Conservation (phyloP, 2,888 invertebrate species). For the Aleiodes testaceus region DNA sequence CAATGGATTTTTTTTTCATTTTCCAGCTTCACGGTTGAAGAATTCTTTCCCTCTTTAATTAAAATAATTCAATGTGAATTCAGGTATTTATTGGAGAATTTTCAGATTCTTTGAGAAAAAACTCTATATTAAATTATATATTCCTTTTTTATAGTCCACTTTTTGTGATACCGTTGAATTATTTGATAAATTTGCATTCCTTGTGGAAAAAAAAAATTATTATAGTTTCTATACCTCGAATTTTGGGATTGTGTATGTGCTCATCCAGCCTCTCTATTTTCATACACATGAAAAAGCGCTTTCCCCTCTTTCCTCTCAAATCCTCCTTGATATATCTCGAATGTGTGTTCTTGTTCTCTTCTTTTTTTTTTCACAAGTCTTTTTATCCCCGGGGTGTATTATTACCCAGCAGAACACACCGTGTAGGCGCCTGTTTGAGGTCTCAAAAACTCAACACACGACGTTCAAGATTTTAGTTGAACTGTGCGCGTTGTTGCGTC, state of each 20-base stretch:
- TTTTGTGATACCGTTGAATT: too few species aligned
- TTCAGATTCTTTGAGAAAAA: too few species aligned
- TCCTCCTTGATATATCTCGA: constrained; percentile 17
- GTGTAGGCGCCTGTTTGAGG: constrained; percentile 17
- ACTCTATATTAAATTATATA: too few species aligned
- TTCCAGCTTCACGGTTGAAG: too few species aligned
- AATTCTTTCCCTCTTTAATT: too few species aligned
- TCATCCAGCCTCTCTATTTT: constrained; percentile 27
- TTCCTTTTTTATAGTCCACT: too few species aligned
- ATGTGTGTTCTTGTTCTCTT: constrained; percentile 32
- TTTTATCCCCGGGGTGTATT: constrained; percentile 32
- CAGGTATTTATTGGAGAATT: too few species aligned
- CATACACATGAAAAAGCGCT: constrained; percentile 5
- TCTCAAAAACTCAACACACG: not conserved
- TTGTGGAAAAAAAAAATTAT: constrained; percentile 20
- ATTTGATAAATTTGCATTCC: too few species aligned
- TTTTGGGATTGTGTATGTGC: constrained; percentile 10
- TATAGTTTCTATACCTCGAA: constrained; percentile 36
- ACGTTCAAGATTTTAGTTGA: constrained; percentile 27
- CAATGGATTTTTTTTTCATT: too few species aligned
- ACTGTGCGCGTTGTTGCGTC: constrained; percentile 9
- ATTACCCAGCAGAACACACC: constrained; percentile 31
- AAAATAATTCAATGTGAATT: too few species aligned
- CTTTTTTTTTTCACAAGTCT: constrained; percentile 35
- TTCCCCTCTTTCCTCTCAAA: not conserved